Percentiles rank a stretch among this genome's conserved stretches.
phyloP scores from a whole-genome alignment of 2,888 invertebrate species.

The Heliconius cydno region DNA sequence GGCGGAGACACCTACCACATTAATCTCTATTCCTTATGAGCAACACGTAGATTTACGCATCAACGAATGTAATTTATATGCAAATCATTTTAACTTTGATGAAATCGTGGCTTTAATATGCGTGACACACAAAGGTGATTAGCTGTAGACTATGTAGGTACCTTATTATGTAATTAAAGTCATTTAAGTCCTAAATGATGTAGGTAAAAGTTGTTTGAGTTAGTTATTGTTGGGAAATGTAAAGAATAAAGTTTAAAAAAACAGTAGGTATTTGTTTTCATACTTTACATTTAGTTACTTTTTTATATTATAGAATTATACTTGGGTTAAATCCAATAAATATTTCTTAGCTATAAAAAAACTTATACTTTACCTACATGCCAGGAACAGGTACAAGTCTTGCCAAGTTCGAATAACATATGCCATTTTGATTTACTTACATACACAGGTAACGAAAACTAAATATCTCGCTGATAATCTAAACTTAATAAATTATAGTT shows the following conservation, averaged over 20 bases:
- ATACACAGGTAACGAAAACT: neutral
- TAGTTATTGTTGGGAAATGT: neutral
- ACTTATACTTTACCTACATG: neutral
- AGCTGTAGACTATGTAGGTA: conserved; percentile 46
- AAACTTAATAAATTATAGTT: conserved; percentile 72
- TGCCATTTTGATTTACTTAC: conserved; percentile 9
- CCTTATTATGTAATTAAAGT: conserved; percentile 47
- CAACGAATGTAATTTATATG: conserved; percentile 82
- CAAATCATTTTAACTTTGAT: conserved; percentile 79
- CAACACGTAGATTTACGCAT: conserved; percentile 82
- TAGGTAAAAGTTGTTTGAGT: conserved; percentile 1
- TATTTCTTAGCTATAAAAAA: neutral
- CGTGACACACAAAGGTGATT: conserved; percentile 65
- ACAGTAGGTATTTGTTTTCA: too few relatives aligned
- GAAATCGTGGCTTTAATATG: conserved; percentile 77
- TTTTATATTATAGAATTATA: neutral
- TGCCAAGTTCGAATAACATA: neutral
- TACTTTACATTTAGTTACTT: too few relatives aligned
- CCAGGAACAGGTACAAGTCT: neutral
- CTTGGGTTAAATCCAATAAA: neutral
- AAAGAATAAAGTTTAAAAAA: neutral
- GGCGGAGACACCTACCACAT: conserved; percentile 75
- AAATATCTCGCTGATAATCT: conserved; percentile 50
- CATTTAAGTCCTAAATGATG: neutral
- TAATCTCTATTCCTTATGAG: conserved; percentile 79